Conservation (phyloP, 2,888 invertebrate genomes). For the Perdita meconis region DNA sequence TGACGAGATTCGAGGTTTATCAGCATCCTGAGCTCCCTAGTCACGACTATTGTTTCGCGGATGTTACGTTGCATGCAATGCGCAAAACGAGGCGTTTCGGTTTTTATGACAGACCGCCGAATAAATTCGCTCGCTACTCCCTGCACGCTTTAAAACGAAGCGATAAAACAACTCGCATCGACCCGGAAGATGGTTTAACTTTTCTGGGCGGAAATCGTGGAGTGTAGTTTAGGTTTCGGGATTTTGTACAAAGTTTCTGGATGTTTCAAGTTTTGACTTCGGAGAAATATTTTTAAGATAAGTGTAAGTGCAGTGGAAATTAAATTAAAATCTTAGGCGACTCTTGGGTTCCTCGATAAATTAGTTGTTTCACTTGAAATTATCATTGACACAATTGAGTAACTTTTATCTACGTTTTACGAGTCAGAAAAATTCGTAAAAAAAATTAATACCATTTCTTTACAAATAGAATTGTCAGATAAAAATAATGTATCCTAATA, state of each 20-base stretch:
- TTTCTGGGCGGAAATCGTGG: neutral
- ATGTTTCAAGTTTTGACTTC: no score
- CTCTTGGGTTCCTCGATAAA: no score
- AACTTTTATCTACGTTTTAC: no score
- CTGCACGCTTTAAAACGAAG: neutral
- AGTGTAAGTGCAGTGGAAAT: no score
- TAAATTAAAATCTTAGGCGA: no score
- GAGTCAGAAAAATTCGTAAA: no score
- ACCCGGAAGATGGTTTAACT: neutral
- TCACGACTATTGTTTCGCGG: slow-evolving; percentile 30
- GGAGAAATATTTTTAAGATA: no score
- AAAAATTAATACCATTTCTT: no score
- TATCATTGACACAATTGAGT: no score
- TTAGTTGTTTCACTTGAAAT: no score
- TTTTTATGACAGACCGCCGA: slow-evolving; percentile 19
- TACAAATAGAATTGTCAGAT: no score
- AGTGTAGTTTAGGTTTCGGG: neutral
- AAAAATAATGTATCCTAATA: no score
- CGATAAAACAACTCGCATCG: neutral
- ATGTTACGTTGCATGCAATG: slow-evolving; percentile 22
- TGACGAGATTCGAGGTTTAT: slow-evolving; percentile 22
- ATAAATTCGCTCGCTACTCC: slow-evolving; percentile 11
- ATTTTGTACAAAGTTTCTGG: neutral
- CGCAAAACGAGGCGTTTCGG: neutral
- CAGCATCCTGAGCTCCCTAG: slow-evolving; percentile 10